Evolutionary conservation across 2,113 vertebrate genomes (phyloP).

Genomic region (Thalassarche chlororhynchos): DNA sequence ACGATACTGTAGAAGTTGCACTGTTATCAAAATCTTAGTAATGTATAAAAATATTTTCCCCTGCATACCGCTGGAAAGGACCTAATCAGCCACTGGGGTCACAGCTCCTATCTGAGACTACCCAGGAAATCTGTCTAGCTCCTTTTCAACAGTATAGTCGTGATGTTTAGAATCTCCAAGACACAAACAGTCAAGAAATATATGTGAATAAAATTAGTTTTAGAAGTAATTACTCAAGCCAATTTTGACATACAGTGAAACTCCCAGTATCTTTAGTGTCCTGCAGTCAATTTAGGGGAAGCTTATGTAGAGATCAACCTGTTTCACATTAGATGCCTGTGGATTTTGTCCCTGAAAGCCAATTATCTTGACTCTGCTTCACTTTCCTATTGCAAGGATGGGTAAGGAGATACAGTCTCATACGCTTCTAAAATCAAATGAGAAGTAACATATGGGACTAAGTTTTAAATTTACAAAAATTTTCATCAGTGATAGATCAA

Average conservation of each 20-base stretch:
- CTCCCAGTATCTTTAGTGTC: neutral
- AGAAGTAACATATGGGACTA: neutral
- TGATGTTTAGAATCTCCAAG: neutral
- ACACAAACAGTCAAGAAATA: neutral
- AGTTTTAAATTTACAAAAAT: neutral
- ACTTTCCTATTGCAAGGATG: neutral
- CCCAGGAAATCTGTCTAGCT: neutral
- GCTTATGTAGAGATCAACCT: neutral
- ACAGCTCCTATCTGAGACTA: neutral
- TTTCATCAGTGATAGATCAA: neutral
- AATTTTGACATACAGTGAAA: neutral
- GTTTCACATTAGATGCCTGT: neutral
- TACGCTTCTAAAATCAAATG: neutral
- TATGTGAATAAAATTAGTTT: neutral
- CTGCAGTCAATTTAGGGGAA: neutral
- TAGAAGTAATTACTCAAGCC: neutral
- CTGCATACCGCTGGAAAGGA: neutral
- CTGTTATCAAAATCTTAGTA: neutral
- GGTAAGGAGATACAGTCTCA: neutral
- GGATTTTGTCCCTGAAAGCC: neutral
- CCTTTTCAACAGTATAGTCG: neutral
- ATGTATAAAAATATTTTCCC: neutral
- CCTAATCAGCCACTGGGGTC: neutral
- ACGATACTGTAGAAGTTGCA: neutral
- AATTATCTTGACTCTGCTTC: neutral